Percentiles rank a stretch among this genome's conserved stretches.
Evolutionary conservation across 2,888 invertebrate species (phyloP).

Genomic region (Rotaria magnacalcarata): DNA sequence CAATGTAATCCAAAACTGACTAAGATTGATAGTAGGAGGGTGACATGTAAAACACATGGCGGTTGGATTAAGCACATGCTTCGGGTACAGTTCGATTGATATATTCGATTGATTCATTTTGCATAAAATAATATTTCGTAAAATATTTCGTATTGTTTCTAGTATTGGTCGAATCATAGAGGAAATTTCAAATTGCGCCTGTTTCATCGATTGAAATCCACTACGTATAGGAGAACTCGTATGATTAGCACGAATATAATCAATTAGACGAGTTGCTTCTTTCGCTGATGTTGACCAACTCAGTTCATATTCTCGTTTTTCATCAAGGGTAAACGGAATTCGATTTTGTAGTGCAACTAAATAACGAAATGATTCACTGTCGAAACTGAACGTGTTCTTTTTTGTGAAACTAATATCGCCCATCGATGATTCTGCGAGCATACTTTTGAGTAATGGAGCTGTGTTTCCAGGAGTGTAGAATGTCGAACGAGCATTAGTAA

Average conservation of each 20-base stretch:
- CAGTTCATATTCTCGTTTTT: not conserved
- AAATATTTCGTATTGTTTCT: not conserved
- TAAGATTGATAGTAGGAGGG: not conserved
- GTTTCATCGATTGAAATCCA: not conserved
- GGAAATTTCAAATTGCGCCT: not conserved
- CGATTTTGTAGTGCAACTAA: not conserved
- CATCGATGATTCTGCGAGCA: not conserved
- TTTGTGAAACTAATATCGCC: not conserved
- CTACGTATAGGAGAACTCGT: not conserved
- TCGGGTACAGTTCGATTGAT: not conserved
- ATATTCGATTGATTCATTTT: not conserved
- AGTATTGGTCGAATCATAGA: not conserved
- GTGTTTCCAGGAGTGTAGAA: not conserved
- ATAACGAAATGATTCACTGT: not conserved
- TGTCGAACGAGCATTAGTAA: not conserved
- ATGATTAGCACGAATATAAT: not conserved
- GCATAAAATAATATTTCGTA: not conserved
- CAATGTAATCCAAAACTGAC: not conserved
- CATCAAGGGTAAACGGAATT: not conserved
- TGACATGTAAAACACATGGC: not conserved
- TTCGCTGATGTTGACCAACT: not conserved
- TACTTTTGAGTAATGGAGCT: not conserved
- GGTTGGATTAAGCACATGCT: too few species aligned
- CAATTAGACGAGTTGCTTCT: not conserved
- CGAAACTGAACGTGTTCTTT: not conserved